Evolutionary conservation across 2,888 invertebrate species (phyloP), one percentile per base, ranked within the genome.

Genomic region (Plutella xylostella): DNA sequence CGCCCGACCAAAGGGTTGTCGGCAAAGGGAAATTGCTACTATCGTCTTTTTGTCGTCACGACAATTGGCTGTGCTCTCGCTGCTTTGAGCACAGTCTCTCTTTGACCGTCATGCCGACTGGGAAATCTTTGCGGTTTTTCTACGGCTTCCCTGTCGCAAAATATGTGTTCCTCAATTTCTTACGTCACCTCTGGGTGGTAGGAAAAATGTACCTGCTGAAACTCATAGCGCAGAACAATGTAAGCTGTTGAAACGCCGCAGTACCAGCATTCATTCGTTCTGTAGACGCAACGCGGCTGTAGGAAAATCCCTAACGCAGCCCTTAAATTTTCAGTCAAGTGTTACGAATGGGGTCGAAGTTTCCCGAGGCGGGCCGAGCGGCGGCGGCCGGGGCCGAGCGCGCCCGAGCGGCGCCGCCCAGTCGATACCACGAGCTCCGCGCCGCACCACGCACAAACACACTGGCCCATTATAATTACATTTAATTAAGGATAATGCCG

Each of bases 381-480:
- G 17, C 14, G 25, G 33, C 54, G 54, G 47, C 20, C 51, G 50
- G 55, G 57, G 55, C 57, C 70, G 70, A 72, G 56, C 49, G 55
- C 58, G 61, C 52, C 64, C 68, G 76, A 78, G 57, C 67, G 79
- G 78, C 75, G 77, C 82, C 82, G 82, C 85, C 83, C 79, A 84
- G 84, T 85, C 85, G 83, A 84, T 85, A 85, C 77, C 82, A 77
- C 76, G 70, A 74, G 76, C 79, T 80, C 79, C 68, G 72, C 74
- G 70, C 64, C 60, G 70, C 38, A 40, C 42, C 28, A 43, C 65
- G 76, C 78, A 83, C 83, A 83, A 83, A 83, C 80, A 79, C 78
- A 77, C 75, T 77, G 76, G 75, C 77, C 78, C 74, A 78, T 80
- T 79, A 80, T 82, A 80, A 80, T 83, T 82, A 83, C 74, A 75